Conservation (phyloP, 2,888 invertebrate genomes). For the Sylvicola fuscatus region DNA sequence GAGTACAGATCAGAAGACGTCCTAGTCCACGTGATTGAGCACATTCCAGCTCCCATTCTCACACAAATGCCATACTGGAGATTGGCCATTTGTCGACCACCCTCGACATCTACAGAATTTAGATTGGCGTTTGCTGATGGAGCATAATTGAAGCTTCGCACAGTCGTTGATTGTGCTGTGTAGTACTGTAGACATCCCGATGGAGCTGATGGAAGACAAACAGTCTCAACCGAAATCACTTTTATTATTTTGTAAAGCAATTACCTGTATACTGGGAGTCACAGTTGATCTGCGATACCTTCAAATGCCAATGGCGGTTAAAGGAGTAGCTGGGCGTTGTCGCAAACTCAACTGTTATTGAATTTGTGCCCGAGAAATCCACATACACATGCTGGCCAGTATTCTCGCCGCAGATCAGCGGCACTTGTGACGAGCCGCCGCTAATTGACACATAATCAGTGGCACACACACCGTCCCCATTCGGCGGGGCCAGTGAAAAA, state of each 20-base stretch:
- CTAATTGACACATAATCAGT: constrained; percentile 49
- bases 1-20: constrained; percentile 30
- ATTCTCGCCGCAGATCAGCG: constrained; percentile 59
- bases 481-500: constrained; percentile 48
- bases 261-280: constrained; percentile 34
- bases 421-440: constrained; percentile 45
- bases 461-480: constrained; percentile 47
- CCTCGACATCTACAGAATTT: constrained; percentile 30
- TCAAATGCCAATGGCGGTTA: constrained; percentile 53
- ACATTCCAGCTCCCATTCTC: constrained; percentile 47
- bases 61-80: constrained; percentile 61
- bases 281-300: constrained; percentile 50
- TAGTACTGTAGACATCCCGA: constrained; percentile 61
- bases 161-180: constrained; percentile 36
- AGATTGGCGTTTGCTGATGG: constrained; percentile 34
- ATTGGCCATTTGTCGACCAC: constrained; percentile 50
- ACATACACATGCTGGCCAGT: constrained; percentile 59
- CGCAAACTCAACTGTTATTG: constrained; percentile 45
- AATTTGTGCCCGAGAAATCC: constrained; percentile 44
- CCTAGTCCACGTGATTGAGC: constrained; percentile 40
- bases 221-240: constrained; percentile 3
- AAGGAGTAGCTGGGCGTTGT: constrained; percentile 37
- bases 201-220: constrained; percentile 33
- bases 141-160: constrained; percentile 58
- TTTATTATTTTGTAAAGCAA: constrained; percentile 30